These are phyloP conservation scores for Potamilus streckersoni DNA, from an alignment of 1,140 invertebrate genomes.

Conservation along the genomic window DNA sequence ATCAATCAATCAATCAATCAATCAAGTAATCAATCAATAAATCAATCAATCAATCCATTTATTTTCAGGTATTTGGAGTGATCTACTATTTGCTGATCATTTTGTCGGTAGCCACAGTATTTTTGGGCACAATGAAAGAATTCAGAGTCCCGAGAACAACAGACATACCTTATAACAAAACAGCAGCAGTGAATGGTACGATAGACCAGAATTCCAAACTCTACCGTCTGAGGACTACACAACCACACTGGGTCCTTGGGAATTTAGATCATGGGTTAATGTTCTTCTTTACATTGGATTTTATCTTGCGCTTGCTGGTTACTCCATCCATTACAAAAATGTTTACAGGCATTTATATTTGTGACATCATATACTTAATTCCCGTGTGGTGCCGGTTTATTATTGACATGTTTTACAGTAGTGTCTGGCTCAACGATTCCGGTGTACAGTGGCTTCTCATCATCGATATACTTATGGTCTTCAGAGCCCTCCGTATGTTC, in stretches of 20 bases:
- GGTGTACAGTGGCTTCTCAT: conserved; percentile 2
- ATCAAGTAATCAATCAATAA: not conserved
- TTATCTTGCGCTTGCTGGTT: conserved; percentile 56
- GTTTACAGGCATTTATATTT: conserved; percentile 18
- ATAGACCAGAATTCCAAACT: not conserved
- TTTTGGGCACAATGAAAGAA: conserved; percentile 10
- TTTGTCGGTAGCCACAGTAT: conserved; percentile 21
- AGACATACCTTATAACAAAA: not conserved
- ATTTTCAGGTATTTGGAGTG: conserved; percentile 23
- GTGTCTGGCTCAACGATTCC: conserved; percentile 13
- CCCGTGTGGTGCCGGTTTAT: conserved; percentile 23
- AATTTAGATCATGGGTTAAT: conserved; percentile 56
- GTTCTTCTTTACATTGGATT: conserved; percentile 66
- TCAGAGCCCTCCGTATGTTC: conserved; percentile 28
- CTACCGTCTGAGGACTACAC: conserved; percentile 13
- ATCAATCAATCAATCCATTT: not conserved
- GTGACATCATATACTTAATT: conserved; percentile 21
- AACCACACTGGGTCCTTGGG: conserved; percentile 13
- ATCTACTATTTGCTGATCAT: conserved; percentile 25
- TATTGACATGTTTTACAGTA: conserved; percentile 9
- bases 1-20: too few species aligned
- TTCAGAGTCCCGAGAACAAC: conserved; percentile 18
- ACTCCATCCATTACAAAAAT: conserved; percentile 12
- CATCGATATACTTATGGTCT: conserved; percentile 18
- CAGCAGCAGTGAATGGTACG: not conserved